Evolutionary conservation across 2,888 invertebrate genomes (phyloP).

Genomic region (Lasioglossum pauxillum): DNA sequence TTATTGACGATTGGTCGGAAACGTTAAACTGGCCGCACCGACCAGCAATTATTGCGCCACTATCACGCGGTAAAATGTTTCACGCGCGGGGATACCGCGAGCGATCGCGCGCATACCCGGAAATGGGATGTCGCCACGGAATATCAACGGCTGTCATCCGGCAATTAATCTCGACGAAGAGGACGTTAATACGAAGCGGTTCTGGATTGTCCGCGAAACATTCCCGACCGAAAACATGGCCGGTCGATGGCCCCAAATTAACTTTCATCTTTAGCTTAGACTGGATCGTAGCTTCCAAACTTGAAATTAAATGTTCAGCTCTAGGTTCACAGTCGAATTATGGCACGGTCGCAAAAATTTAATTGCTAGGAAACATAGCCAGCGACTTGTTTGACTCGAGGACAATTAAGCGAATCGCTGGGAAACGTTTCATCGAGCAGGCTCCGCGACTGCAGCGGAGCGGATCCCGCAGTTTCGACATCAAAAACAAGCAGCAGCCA

Average conservation of each 20-base stretch:
- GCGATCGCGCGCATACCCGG: slow-evolving; percentile 12
- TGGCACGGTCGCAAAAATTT: neutral
- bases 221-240: neutral
- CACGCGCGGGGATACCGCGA: slow-evolving; percentile 24
- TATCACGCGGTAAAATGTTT: slow-evolving; percentile 64
- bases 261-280: neutral
- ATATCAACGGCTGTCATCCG: slow-evolving; percentile 40
- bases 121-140: slow-evolving; percentile 24
- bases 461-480: neutral
- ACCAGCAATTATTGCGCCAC: slow-evolving; percentile 61
- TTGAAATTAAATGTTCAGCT: neutral
- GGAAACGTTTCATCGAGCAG: neutral
- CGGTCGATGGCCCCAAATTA: neutral
- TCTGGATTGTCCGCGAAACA: slow-evolving; percentile 14
- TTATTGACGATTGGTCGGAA: slow-evolving; percentile 70
- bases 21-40: slow-evolving; percentile 65
- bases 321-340: neutral
- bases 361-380: neutral
- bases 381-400: neutral
- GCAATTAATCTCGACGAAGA: slow-evolving; percentile 30
- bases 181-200: neutral
- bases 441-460: neutral
- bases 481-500: neutral
- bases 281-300: neutral
- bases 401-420: neutral